Evolutionary conservation across 2,113 vertebrate species (phyloP).

Genomic region (Pan paniscus): DNA sequence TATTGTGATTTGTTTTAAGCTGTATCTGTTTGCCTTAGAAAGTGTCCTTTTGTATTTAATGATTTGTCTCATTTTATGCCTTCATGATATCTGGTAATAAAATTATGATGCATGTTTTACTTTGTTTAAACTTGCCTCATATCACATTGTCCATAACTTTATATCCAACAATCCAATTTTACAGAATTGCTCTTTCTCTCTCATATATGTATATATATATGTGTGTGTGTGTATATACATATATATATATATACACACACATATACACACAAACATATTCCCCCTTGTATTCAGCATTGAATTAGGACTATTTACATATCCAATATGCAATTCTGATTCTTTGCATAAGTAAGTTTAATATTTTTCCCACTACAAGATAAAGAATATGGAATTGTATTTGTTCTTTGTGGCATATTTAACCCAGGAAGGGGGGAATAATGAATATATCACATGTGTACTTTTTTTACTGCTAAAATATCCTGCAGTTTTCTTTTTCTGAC

Average conservation of each 20-base stretch:
- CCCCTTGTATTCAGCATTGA: neutral
- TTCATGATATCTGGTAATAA: neutral
- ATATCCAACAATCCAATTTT: neutral
- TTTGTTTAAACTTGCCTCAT: neutral
- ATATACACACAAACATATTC: neutral
- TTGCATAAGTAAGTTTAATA: neutral
- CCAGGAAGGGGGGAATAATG: neutral
- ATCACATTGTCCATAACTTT: neutral
- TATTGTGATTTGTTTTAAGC: neutral
- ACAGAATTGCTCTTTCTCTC: neutral
- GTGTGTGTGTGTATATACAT: fast-evolving
- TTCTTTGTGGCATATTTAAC: neutral
- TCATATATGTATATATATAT: fast-evolving
- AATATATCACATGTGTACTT: neutral
- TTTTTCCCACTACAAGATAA: neutral
- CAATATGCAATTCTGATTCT: neutral
- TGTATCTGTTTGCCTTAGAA: neutral
- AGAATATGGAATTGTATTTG: neutral
- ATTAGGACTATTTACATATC: neutral
- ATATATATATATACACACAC: neutral
- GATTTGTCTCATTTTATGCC: neutral
- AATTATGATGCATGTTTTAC: neutral
- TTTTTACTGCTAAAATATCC: neutral
- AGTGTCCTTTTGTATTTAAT: neutral
- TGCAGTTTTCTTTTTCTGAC: neutral